These are phyloP conservation scores for Drosophila hamatofila DNA, from an alignment of 2,888 invertebrate species.

Conservation along the genomic window DNA sequence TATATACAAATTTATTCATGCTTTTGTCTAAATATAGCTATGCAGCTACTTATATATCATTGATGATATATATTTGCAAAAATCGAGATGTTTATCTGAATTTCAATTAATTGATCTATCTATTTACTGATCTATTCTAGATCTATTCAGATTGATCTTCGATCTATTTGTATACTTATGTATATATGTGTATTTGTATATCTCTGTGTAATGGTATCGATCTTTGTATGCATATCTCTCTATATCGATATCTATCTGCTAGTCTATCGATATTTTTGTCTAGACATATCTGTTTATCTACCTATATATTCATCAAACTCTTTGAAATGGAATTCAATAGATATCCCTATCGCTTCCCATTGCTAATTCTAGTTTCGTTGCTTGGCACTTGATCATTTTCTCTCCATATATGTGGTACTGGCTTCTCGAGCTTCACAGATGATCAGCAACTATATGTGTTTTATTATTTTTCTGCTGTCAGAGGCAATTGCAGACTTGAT, in stretches of 20 bases:
- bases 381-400: background rate
- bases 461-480: background rate
- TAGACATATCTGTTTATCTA: background rate
- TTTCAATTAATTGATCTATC: background rate
- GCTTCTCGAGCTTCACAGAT: background rate
- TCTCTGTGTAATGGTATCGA: background rate
- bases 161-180: background rate
- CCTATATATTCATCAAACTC: background rate
- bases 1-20: too few relatives aligned
- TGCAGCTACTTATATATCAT: background rate
- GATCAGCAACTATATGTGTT: background rate
- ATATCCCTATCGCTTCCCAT: background rate
- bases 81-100: background rate
- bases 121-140: too few relatives aligned
- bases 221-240: background rate
- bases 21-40: background rate
- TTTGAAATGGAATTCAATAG: background rate
- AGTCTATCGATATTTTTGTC: background rate
- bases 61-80: too few relatives aligned
- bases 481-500: conserved; percentile 14
- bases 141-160: background rate
- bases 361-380: background rate
- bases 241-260: background rate
- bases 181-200: background rate
- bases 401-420: background rate